Evolutionary conservation across 2,113 vertebrate species (phyloP).

Genomic region (Pangasianodon gigas): DNA sequence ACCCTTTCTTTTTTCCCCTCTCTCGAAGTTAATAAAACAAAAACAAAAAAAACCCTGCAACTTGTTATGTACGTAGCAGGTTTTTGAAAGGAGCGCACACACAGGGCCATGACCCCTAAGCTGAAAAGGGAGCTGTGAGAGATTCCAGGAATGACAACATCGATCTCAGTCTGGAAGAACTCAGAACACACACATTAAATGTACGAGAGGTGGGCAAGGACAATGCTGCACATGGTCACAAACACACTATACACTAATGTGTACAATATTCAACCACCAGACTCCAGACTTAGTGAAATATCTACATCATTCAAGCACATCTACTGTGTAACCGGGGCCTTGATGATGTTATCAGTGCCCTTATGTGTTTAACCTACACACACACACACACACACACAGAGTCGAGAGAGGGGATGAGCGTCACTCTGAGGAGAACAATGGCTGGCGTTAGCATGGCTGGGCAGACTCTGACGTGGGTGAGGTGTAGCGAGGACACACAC

Average conservation of each 20-base stretch:
- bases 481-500: background rate
- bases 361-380: background rate
- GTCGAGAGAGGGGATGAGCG: constrained; percentile 1
- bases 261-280: background rate
- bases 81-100: background rate
- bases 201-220: background rate
- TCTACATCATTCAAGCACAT: background rate
- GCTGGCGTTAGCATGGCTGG: constrained; percentile 28
- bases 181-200: background rate
- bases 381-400: constrained; percentile 18
- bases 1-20: too few relatives aligned
- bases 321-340: background rate
- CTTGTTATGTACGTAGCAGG: background rate
- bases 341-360: background rate
- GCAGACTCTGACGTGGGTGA: constrained; percentile 25
- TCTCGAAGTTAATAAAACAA: too few relatives aligned
- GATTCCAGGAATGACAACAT: background rate
- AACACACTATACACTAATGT: background rate
- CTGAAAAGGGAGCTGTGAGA: background rate
- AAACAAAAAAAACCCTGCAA: too few relatives aligned
- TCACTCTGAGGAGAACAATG: constrained; percentile 39
- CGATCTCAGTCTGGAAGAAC: background rate
- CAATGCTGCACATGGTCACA: background rate
- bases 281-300: background rate
- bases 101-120: background rate